Evolutionary conservation across 2,113 vertebrate species (phyloP).

Genomic region (Hymenochirus boettgeri): DNA sequence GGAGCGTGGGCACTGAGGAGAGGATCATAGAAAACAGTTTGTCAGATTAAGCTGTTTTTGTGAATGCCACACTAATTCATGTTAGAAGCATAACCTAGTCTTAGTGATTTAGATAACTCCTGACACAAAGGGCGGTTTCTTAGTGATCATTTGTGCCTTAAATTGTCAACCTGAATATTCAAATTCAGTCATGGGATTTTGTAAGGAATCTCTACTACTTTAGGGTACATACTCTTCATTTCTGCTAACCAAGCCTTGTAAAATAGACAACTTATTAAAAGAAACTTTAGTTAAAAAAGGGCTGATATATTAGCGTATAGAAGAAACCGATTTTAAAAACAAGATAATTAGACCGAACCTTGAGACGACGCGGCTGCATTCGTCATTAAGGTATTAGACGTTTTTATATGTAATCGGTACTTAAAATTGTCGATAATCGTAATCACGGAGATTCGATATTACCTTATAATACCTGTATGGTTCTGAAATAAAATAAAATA

Average conservation of each 20-base stretch:
- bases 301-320: conserved; percentile 19
- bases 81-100: conserved; percentile 70
- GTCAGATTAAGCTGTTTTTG: conserved; percentile 76
- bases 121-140: conserved; percentile 68
- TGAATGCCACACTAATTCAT: conserved; percentile 76
- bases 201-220: conserved; percentile 10
- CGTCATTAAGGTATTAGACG: no score
- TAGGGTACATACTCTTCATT: conserved; percentile 47
- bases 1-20: conserved; percentile 42
- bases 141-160: conserved; percentile 82
- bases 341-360: no score
- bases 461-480: no score
- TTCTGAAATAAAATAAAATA: no score
- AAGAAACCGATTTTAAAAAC: neutral
- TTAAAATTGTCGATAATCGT: no score
- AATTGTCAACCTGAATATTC: conserved; percentile 63
- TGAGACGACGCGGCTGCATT: no score
- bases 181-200: conserved; percentile 8
- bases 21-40: conserved; percentile 55
- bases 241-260: conserved; percentile 39
- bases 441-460: no score
- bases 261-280: conserved; percentile 23
- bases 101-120: conserved; percentile 67
- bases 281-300: conserved; percentile 25
- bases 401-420: no score